Conservation (phyloP, 2,797 vertebrate genomes). For the Arnoldichthys spilopterus region DNA sequence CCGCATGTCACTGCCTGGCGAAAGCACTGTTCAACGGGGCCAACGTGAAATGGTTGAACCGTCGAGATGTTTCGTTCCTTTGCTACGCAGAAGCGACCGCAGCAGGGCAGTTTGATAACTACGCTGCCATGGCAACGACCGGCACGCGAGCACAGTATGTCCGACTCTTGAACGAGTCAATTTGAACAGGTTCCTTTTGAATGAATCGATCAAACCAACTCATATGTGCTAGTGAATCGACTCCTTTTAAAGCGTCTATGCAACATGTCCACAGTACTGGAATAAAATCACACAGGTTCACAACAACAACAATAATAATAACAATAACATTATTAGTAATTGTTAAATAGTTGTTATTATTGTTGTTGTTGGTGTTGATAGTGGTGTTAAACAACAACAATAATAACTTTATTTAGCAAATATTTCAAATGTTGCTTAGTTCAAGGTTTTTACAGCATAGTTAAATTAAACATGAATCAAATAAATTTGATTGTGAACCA, state of each 20-base stretch:
- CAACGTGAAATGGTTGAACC: not conserved
- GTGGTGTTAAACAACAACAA: no score
- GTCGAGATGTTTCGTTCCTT: not conserved
- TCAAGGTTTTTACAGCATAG: no score
- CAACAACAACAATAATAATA: no score
- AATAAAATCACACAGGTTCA: not conserved
- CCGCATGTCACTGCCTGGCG: not conserved
- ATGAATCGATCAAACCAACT: not conserved
- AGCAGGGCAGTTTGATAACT: constrained; percentile 60
- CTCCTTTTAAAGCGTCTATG: not conserved
- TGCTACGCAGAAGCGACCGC: constrained; percentile 32
- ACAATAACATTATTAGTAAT: no score
- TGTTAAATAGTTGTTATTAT: no score
- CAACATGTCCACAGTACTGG: no score
- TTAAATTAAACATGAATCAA: no score
- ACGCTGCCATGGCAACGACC: constrained; percentile 68
- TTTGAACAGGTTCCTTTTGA: not conserved
- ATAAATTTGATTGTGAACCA: no score
- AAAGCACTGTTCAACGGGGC: not conserved
- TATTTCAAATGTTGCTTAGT: no score
- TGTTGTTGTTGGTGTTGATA: no score
- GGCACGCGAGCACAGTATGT: constrained; percentile 43
- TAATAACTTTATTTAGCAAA: no score
- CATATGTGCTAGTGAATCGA: not conserved
- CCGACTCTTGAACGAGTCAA: not conserved